Evolutionary conservation across 2,113 vertebrate genomes (phyloP).

Genomic region (Odocoileus hemionus): DNA sequence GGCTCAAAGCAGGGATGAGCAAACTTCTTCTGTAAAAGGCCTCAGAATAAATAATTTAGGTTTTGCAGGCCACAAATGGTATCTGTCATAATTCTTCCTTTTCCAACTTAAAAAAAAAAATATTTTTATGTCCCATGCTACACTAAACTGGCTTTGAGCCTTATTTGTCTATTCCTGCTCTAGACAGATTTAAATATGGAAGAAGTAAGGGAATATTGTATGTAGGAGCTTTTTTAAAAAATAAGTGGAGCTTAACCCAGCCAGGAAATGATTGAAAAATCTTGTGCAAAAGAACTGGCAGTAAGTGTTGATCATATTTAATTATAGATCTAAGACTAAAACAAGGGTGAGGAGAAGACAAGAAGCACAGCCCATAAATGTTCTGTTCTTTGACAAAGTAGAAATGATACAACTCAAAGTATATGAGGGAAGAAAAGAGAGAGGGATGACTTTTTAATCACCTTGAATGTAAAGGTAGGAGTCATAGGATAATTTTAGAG

Average conservation of each 20-base stretch:
- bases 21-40: not conserved
- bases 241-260: not conserved
- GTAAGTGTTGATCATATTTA: not conserved
- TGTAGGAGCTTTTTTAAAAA: not conserved
- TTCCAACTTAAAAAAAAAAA: not conserved
- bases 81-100: not conserved
- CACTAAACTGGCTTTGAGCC: not conserved
- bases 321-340: not conserved
- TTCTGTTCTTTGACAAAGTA: not conserved
- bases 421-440: not conserved
- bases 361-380: not conserved
- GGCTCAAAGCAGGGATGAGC: not conserved
- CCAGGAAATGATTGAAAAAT: conserved; percentile 4
- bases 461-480: not conserved
- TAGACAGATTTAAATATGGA: not conserved
- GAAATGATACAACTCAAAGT: conserved; percentile 13
- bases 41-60: not conserved
- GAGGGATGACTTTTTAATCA: not conserved
- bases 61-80: not conserved
- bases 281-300: not conserved
- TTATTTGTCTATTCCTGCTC: not conserved
- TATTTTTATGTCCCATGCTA: not conserved
- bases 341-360: not conserved
- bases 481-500: not conserved
- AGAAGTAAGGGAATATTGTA: not conserved